A percentile compares a stretch with the other conserved stretches of the same genome.
Evolutionary conservation across 1,140 invertebrate genomes (phyloP).

Genomic region (Gryon sp.): DNA sequence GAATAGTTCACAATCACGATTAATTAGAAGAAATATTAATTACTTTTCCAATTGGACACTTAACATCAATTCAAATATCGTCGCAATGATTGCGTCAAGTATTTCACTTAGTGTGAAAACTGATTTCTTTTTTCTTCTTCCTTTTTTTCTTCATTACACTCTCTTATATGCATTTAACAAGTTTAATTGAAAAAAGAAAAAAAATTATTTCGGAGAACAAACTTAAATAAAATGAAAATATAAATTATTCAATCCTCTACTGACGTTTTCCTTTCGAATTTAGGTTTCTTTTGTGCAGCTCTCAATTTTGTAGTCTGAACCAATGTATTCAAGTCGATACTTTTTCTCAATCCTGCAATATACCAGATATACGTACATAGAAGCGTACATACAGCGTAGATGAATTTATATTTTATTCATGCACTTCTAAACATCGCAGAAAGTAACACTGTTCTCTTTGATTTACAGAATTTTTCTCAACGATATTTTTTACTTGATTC

Average conservation of each 20-base stretch:
- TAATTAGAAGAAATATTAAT: too few relatives aligned
- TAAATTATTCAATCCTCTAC: constrained; percentile 36
- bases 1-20: too few relatives aligned
- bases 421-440: constrained; percentile 54
- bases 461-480: constrained; percentile 41
- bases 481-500: constrained; percentile 25
- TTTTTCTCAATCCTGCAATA: constrained; percentile 47
- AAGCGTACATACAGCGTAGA: constrained; percentile 57
- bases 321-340: constrained; percentile 54
- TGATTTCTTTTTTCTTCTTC: background rate
- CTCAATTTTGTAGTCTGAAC: constrained; percentile 51
- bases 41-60: too few relatives aligned
- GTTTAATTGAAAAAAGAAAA: constrained; percentile 37
- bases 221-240: constrained; percentile 35
- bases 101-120: background rate
- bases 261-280: constrained; percentile 42
- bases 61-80: too few relatives aligned
- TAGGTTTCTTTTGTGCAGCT: constrained; percentile 44
- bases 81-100: too few relatives aligned
- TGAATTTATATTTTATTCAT: constrained; percentile 76
- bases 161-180: too few relatives aligned
- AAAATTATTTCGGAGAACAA: constrained; percentile 17
- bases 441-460: constrained; percentile 42
- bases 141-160: background rate
- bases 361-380: constrained; percentile 31